Conservation (phyloP, 2,888 invertebrate genomes). For the Hyposoter didymator region DNA sequence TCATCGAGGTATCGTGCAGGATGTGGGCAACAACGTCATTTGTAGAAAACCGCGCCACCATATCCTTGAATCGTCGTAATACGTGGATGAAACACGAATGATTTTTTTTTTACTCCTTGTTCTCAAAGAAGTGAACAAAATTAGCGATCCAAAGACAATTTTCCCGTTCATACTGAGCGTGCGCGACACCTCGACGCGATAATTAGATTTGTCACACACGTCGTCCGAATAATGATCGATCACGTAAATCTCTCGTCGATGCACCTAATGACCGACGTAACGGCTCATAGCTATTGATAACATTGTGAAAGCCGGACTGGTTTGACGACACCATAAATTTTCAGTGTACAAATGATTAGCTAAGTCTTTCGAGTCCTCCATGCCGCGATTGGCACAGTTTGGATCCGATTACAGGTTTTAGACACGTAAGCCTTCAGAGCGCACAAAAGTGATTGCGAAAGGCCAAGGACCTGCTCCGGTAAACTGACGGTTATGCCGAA, state of each 20-base stretch:
- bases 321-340: neutral
- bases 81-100: neutral
- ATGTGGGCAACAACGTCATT: neutral
- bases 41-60: neutral
- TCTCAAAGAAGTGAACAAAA: neutral
- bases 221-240: neutral
- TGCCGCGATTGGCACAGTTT: neutral
- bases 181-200: neutral
- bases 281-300: neutral
- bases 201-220: neutral
- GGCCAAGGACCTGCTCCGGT: constrained; percentile 45
- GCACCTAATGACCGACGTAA: neutral
- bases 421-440: neutral
- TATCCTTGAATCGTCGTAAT: neutral
- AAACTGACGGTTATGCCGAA: constrained; percentile 23
- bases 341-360: neutral
- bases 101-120: neutral
- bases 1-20: neutral
- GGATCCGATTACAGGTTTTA: neutral
- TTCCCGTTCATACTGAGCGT: neutral
- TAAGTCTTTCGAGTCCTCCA: neutral
- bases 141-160: neutral
- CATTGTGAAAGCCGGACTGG: neutral
- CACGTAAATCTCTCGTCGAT: neutral
- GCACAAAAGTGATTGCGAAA: constrained; percentile 19